Percentiles rank a stretch among this genome's conserved stretches.
phyloP scores from a whole-genome alignment of 2,888 invertebrate species.

The Heliconius hortense region DNA sequence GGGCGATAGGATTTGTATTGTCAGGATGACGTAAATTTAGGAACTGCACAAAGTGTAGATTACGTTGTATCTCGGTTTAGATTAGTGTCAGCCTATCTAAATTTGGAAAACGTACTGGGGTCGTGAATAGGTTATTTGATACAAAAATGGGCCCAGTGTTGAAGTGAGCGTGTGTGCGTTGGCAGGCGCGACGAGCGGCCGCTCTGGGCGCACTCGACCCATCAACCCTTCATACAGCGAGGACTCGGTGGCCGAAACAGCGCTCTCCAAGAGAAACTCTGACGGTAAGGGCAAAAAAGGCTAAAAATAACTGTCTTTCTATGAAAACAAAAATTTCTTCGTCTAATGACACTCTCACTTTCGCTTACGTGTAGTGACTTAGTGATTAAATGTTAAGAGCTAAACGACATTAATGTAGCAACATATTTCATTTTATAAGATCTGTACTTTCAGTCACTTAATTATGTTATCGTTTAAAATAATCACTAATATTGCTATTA shows the following conservation, averaged over 20 bases:
- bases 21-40: slow-evolving; percentile 36
- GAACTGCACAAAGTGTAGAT: slow-evolving; percentile 22
- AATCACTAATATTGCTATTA: neutral
- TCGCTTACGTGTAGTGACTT: slow-evolving; percentile 58
- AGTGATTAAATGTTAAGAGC: slow-evolving; percentile 43
- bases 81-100: slow-evolving; percentile 23
- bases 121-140: slow-evolving; percentile 30
- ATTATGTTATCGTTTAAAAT: slow-evolving; percentile 5
- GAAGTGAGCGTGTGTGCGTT: slow-evolving; percentile 76
- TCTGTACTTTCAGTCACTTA: slow-evolving; percentile 17
- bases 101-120: slow-evolving; percentile 23
- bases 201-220: slow-evolving; percentile 68
- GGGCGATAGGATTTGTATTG: slow-evolving; percentile 50
- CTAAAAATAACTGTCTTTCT: slow-evolving; percentile 54
- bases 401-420: slow-evolving; percentile 22
- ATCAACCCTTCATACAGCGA: slow-evolving; percentile 88
- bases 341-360: slow-evolving; percentile 64
- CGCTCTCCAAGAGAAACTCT: slow-evolving; percentile 90
- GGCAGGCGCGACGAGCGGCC: slow-evolving; percentile 75
- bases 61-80: slow-evolving; percentile 24
- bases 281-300: slow-evolving; percentile 85
- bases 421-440: slow-evolving; percentile 32
- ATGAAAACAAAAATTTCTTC: slow-evolving; percentile 56
- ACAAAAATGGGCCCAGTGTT: slow-evolving; percentile 51
- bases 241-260: slow-evolving; percentile 91